Conservation (phyloP, 1,140 invertebrate genomes). For the Bombus pascuorum region DNA sequence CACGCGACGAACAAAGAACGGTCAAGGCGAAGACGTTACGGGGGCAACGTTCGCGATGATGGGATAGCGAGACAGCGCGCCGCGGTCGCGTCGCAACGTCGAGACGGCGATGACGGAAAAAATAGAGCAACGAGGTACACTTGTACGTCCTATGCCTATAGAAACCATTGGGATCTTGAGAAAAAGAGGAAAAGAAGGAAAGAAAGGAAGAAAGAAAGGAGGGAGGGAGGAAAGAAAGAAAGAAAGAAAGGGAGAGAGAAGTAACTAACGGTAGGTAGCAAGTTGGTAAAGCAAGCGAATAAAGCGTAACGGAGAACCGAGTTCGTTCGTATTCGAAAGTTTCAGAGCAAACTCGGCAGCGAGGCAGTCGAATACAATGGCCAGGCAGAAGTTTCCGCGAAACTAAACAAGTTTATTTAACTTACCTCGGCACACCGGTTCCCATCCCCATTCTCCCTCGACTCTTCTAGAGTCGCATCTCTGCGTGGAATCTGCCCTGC, state of each 20-base stretch:
- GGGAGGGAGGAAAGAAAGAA: neutral
- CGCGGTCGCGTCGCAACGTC: too few relatives aligned
- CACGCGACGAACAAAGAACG: neutral
- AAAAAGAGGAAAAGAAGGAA: neutral
- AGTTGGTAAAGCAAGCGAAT: constrained; percentile 77
- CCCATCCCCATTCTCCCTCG: constrained; percentile 37
- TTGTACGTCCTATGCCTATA: neutral
- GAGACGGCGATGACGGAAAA: neutral
- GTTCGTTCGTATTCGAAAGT: constrained; percentile 77
- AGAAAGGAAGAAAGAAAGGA: neutral
- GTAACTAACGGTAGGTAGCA: constrained; percentile 25
- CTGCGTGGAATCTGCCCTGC: constrained; percentile 44
- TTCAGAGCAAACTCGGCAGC: constrained; percentile 67
- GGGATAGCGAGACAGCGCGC: too few relatives aligned
- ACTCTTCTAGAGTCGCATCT: constrained; percentile 40
- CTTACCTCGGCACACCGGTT: constrained; percentile 70
- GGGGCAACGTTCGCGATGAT: neutral
- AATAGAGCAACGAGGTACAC: too few relatives aligned
- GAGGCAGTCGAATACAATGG: constrained; percentile 78
- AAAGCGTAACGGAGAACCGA: constrained; percentile 78
- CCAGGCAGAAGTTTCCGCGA: constrained; percentile 74
- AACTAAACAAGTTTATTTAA: constrained; percentile 81
- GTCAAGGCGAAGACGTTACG: neutral
- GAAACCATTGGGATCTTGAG: neutral
- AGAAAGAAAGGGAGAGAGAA: neutral